Percentiles rank a stretch among this genome's conserved stretches.
Conservation (phyloP, 2,797 vertebrate genomes). For the Sus cebifrons region DNA sequence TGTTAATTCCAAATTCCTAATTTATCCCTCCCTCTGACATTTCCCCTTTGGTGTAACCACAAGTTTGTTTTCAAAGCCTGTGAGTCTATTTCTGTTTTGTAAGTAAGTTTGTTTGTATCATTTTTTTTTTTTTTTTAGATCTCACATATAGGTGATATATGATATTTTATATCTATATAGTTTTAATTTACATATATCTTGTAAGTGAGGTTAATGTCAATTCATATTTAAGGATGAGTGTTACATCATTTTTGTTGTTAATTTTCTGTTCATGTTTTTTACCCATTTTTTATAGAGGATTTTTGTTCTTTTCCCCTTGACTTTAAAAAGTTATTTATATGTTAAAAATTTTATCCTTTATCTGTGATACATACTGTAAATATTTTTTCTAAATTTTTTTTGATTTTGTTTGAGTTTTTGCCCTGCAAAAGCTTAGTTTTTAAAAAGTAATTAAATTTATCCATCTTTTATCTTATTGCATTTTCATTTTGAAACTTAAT, state of each 20-base stretch:
- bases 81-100: too few species aligned
- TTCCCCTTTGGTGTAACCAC: too few species aligned
- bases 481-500: neutral
- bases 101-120: too few species aligned
- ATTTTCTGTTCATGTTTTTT: constrained; percentile 23
- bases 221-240: neutral
- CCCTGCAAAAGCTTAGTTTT: neutral
- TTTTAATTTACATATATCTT: constrained; percentile 50
- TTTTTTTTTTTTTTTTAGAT: too few species aligned
- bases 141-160: too few species aligned
- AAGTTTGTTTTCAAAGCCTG: too few species aligned
- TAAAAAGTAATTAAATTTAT: neutral
- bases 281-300: constrained; percentile 10
- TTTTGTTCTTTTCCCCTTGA: neutral
- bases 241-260: constrained; percentile 8
- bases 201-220: neutral
- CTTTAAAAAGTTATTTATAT: neutral
- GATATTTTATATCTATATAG: neutral
- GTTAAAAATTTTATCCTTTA: neutral
- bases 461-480: neutral
- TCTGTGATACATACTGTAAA: neutral
- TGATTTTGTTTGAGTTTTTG: constrained; percentile 33
- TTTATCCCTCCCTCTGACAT: too few species aligned
- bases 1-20: too few species aligned
- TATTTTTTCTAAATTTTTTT: constrained; percentile 34